Evolutionary conservation across 23 tunicate genomes (phyloP), one percentile per base, ranked within the genome.

Genomic region (Trididemnum miniatum): DNA sequence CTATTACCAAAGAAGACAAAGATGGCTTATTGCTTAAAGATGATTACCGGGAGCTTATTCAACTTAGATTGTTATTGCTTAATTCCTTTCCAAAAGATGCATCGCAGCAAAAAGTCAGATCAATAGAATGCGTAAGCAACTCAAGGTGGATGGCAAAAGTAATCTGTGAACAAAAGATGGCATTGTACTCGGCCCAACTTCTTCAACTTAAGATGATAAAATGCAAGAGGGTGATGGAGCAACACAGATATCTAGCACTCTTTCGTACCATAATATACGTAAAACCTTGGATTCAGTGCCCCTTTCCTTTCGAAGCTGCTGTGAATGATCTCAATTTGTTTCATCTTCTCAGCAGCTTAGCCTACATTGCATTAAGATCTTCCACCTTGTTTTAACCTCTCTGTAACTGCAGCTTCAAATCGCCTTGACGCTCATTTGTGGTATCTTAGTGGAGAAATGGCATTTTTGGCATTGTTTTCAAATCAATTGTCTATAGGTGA

Each of bases 381-480:
- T 62, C 29, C 67, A 12, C 29, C 29, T 5, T 62, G 15, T 62
- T 62, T 62, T 24, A 4, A 24, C n/a, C 15, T 3, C n/a, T 22
- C n/a, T 62, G 26, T 24, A 62, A 24, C 67, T 4, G 67, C 67
- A 20, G 67, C 26, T 62, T 62, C n/a, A 26, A 62, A 62, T 20
- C 67, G 67, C 26, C 15, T 62, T 20, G 67, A 62, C n/a, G 67
- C 67, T 62, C 67, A 62, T 62, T 26, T 62, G 67, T 62, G 67
- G 67, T 24, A 62, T n/a, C 67, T 62, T n/a, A 62, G 67, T n/a
- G 67, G n/a, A 62, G 67, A 62, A 49, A 62, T 62, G 67, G 67
- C 29, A 24, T 62, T 62, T 24, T 24, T 26, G 67, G 67, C 29
- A 3, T 62, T 62, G 5, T 62, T 62, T 62, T 62, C 67, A 22